These are phyloP conservation scores for Cheilosia impressa DNA, from an alignment of 2,888 invertebrate genomes.

Conservation along the genomic window DNA sequence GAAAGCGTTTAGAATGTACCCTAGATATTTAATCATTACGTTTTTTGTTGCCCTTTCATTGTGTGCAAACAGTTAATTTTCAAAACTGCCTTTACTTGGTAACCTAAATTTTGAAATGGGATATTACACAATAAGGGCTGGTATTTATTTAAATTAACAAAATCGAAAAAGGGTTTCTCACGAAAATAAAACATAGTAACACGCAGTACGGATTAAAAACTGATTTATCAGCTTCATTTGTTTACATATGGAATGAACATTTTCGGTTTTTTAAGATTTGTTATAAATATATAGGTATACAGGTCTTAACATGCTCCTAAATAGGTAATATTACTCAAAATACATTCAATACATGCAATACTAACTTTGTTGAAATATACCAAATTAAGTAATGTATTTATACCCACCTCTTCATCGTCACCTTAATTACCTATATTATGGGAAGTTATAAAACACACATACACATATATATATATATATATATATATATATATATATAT, in stretches of 20 bases:
- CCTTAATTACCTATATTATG: no score
- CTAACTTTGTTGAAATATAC: no score
- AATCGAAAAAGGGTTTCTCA: not conserved
- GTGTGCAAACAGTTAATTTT: conserved; percentile 33
- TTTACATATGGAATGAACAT: no score
- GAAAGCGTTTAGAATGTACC: conserved; percentile 30
- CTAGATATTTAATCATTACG: conserved; percentile 34
- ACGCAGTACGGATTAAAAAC: not conserved
- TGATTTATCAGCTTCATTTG: not conserved
- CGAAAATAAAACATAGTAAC: not conserved
- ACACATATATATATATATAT: not conserved
- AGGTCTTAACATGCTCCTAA: no score
- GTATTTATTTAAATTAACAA: conserved; percentile 27
- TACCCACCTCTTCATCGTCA: no score
- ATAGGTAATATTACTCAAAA: no score
- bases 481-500: not conserved
- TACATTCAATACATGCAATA: no score
- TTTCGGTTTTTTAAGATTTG: no score
- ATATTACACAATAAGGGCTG: not conserved
- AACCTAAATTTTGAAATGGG: conserved; percentile 35
- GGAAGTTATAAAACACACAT: not conserved
- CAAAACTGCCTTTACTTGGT: conserved; percentile 10
- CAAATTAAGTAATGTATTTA: no score
- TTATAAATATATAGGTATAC: not conserved
- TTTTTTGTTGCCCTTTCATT: conserved; percentile 29